These are phyloP conservation scores for Diabrotica undecimpunctata DNA, from an alignment of 1,140 invertebrate species.

Conservation along the genomic window DNA sequence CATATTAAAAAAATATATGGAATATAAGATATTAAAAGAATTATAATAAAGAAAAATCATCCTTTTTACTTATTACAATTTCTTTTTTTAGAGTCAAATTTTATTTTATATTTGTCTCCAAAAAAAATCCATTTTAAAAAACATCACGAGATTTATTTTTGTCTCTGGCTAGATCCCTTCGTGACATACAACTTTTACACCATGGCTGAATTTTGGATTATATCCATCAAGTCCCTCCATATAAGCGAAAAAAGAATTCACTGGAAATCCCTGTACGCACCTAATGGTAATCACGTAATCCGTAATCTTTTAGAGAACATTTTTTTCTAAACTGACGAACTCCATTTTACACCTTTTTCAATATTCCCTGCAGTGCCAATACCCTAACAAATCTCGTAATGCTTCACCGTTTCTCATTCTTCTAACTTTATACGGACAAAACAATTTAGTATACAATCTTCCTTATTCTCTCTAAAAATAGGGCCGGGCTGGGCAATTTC, in stretches of 20 bases:
- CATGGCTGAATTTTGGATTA: too few species aligned
- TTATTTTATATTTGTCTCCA: too few species aligned
- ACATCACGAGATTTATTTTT: too few species aligned
- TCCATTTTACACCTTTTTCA: slow-evolving; percentile 1
- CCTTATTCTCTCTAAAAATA: background rate
- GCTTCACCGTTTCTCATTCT: background rate
- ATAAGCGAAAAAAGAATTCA: background rate
- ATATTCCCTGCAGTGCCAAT: slow-evolving; percentile 1
- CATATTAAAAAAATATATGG: too few species aligned
- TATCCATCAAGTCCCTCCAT: too few species aligned
- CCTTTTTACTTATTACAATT: too few species aligned
- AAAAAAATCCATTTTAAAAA: too few species aligned
- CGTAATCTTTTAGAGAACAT: background rate
- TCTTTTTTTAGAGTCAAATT: too few species aligned
- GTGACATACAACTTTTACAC: too few species aligned
- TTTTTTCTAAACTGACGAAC: slow-evolving; percentile 2
- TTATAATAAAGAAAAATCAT: too few species aligned
- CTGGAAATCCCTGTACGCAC: background rate
- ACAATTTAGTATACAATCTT: background rate
- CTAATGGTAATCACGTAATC: background rate
- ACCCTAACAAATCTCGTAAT: slow-evolving; percentile 2
- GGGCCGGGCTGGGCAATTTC: background rate
- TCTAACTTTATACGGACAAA: background rate
- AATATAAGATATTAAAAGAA: too few species aligned
- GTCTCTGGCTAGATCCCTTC: too few species aligned